A percentile compares a stretch with the other conserved stretches of the same genome.
phyloP scores from a whole-genome alignment of 2,113 vertebrate species.

The Pachypanchax playfairii region DNA sequence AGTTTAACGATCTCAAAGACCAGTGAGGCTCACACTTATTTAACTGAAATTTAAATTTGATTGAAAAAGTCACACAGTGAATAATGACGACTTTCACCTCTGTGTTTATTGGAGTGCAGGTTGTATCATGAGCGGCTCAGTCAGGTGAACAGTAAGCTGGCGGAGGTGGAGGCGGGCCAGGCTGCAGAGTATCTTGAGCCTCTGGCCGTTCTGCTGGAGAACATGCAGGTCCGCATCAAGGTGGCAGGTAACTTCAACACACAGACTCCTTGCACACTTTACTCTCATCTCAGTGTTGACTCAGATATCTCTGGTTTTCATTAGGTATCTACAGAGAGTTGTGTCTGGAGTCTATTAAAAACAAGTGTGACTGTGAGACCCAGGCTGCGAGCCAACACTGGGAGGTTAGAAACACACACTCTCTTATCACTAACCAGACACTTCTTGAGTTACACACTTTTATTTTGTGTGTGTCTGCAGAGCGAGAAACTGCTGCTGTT shows the following conservation, averaged over 20 bases:
- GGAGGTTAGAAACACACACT: constrained; percentile 82
- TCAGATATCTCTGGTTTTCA: neutral
- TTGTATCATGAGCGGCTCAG: constrained; percentile 95
- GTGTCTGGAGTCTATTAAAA: constrained; percentile 95
- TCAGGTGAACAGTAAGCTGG: constrained; percentile 95
- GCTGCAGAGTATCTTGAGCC: constrained; percentile 97
- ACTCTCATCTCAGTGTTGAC: neutral
- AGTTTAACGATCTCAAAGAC: constrained; percentile 98
- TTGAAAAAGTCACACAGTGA: constrained; percentile 73
- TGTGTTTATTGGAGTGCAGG: constrained; percentile 55
- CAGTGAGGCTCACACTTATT: constrained; percentile 83
- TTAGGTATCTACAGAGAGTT: constrained; percentile 94
- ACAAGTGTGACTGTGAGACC: constrained; percentile 97
- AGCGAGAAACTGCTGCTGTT: constrained; percentile 95
- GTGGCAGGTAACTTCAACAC: constrained; percentile 86
- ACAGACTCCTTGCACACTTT: neutral
- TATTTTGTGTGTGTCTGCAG: constrained; percentile 57
- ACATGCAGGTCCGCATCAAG: constrained; percentile 99
- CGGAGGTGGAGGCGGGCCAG: constrained; percentile 95
- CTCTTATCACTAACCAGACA: neutral
- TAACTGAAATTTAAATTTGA: neutral
- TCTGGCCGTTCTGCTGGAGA: constrained; percentile 94
- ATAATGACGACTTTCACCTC: neutral
- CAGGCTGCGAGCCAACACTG: constrained; percentile 96
- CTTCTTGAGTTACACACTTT: neutral